A percentile compares a stretch with the other conserved stretches of the same genome.
Conservation (phyloP, 2,888 invertebrate genomes). For the Drosophila mimetica region DNA sequence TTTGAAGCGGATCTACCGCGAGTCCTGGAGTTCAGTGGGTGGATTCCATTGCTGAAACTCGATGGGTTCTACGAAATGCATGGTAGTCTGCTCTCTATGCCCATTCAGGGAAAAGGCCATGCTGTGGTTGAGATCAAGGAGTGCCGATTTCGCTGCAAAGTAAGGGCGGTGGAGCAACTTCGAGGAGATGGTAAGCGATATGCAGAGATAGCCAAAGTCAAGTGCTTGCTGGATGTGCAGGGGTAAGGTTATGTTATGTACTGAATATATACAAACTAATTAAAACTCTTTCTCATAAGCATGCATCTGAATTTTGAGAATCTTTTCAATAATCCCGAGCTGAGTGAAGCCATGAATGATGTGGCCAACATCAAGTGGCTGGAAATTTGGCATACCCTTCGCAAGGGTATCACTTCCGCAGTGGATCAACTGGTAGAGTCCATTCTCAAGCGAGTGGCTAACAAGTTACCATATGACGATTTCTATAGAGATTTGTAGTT, state of each 20-base stretch:
- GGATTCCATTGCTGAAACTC: slow-evolving; percentile 58
- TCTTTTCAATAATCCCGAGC: slow-evolving; percentile 65
- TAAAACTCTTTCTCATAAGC: too few species aligned
- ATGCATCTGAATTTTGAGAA: slow-evolving; percentile 67
- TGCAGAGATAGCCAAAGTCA: slow-evolving; percentile 52
- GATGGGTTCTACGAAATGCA: slow-evolving; percentile 78
- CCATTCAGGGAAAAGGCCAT: slow-evolving; percentile 81
- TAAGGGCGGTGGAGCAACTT: slow-evolving; percentile 36
- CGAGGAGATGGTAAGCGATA: slow-evolving; percentile 51
- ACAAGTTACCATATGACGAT: slow-evolving; percentile 68
- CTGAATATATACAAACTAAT: too few species aligned
- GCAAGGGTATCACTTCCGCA: slow-evolving; percentile 64
- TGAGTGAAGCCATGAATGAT: slow-evolving; percentile 65
- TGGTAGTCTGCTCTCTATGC: slow-evolving; percentile 82
- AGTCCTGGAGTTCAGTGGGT: slow-evolving; percentile 30
- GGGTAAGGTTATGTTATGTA: slow-evolving; percentile 51
- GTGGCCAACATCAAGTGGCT: slow-evolving; percentile 77
- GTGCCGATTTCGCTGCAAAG: slow-evolving; percentile 50
- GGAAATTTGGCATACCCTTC: slow-evolving; percentile 72
- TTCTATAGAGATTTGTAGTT: slow-evolving; percentile 47
- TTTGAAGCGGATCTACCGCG: slow-evolving; percentile 61
- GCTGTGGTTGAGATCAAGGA: slow-evolving; percentile 66
- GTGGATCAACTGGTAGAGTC: slow-evolving; percentile 44
- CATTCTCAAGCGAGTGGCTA: slow-evolving; percentile 49
- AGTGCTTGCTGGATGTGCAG: slow-evolving; percentile 55